Evolutionary conservation across 1,140 invertebrate species (phyloP).

Genomic region (Pogonognathellus flavescens): DNA sequence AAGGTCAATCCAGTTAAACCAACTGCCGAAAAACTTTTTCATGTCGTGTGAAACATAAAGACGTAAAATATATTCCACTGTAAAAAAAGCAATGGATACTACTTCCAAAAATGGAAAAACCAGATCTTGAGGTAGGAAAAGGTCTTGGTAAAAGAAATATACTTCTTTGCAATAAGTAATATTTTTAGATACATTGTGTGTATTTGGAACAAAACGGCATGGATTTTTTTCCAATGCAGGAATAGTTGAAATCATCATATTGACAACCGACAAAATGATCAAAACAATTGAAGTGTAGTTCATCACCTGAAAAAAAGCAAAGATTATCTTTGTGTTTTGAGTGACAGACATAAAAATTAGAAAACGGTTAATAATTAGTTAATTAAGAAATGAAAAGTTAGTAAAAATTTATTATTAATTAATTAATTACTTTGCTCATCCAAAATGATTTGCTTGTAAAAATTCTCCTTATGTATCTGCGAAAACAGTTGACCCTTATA

Average conservation of each 20-base stretch:
- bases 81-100: conserved; percentile 99
- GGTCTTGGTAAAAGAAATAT: background rate
- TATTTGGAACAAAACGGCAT: background rate
- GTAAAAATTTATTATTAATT: no score
- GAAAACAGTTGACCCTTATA: background rate
- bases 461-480: background rate
- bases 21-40: conserved; percentile 99
- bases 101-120: conserved; percentile 79
- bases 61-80: conserved; percentile 95
- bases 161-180: background rate
- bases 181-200: background rate
- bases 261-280: background rate
- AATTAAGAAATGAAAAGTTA: no score
- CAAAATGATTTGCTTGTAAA: background rate
- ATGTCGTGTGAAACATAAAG: conserved; percentile 99
- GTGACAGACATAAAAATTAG: no score
- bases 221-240: background rate
- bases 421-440: background rate
- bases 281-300: background rate
- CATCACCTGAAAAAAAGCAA: background rate
- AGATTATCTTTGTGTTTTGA: background rate
- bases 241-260: conserved; percentile 2
- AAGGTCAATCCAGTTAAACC: conserved; percentile 96
- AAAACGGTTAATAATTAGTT: no score
- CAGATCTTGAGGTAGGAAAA: background rate